phyloP scores from a whole-genome alignment of 1,140 invertebrate genomes.

The Drosophila tani region DNA sequence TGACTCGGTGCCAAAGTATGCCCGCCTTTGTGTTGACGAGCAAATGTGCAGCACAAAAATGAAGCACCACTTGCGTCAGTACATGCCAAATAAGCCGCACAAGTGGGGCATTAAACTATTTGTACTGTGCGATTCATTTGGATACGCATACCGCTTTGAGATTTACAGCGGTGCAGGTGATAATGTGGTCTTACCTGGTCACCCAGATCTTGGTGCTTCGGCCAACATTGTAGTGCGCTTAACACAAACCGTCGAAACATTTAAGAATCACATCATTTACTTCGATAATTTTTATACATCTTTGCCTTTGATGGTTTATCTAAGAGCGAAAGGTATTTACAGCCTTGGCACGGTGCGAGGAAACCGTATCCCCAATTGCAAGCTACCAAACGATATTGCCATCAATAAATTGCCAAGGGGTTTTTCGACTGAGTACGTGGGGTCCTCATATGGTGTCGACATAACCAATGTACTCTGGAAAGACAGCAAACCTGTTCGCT shows the following conservation, averaged over 20 bases:
- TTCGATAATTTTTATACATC: slow-evolving; percentile 21
- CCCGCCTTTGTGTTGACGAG: no score
- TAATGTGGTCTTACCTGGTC: slow-evolving; percentile 19
- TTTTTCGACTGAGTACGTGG: slow-evolving; percentile 1
- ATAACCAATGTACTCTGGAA: no score
- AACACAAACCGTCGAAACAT: slow-evolving; percentile 2
- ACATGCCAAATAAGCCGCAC: no score
- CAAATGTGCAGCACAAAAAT: no score
- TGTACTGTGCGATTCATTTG: no score
- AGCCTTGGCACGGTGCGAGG: slow-evolving; percentile 5
- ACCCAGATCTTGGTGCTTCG: slow-evolving; percentile 14
- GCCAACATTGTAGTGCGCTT: slow-evolving; percentile 12
- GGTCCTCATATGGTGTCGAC: neutral
- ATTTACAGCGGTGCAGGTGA: slow-evolving; percentile 16
- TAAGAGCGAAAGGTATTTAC: no score
- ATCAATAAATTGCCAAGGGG: slow-evolving; percentile 12
- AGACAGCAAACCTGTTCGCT: no score
- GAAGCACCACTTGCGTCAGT: no score
- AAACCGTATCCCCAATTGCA: slow-evolving; percentile 17
- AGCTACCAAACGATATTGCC: slow-evolving; percentile 10
- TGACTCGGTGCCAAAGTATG: no score
- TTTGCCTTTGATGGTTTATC: slow-evolving; percentile 5
- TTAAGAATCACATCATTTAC: slow-evolving; percentile 24
- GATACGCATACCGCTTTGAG: no score
- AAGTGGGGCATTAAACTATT: no score